Evolutionary conservation across 2,113 vertebrate species (phyloP), one percentile per base, ranked within the genome.

Genomic region (Scomber colias): DNA sequence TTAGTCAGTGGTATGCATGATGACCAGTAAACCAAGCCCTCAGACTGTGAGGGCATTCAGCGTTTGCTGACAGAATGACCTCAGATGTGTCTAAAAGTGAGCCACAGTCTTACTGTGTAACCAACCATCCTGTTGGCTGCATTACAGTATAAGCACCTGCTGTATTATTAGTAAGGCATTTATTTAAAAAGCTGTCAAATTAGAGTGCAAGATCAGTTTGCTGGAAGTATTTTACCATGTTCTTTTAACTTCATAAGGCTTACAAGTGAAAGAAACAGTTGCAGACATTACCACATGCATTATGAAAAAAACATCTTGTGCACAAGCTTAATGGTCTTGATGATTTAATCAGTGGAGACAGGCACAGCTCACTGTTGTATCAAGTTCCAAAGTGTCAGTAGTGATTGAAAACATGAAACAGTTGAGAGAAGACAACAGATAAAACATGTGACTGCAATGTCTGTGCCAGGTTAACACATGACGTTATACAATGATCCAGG

Each of bases 121-220:
- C 64, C 64, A 73, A 46, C 45, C 60, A 31, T 53, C 70, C 63
- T 75, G 65, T 78, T 83, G 76, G 79, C 55, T 57, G 16, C 0
- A 13, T 60, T 74, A 79, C 81, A 83, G 31, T 27, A 66, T 48
- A 79, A 87, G 79, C 79, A 90, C 74, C 76, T 78, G 81, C 65
- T 81, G 30, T 85, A 48, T 85, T 88, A 83, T 79, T 89, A 83
- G 59, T 40, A 69, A 60, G 24, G 55, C 51, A 75, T 84, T 85
- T 68, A 70, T 86, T 88, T 62, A 50, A 75, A 82, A 78, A 76
- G 35, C 59, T 71, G 77, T 87, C 71, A 86, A 76, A 77, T 75
- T 63, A 78, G 65, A 63, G 71, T 53, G 60, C 83, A 84, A 89
- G 76, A 70, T 88, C 77, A 82, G 65, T 75, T 51, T 79, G 30